These are phyloP conservation scores for Copsychus sechellarum DNA, from an alignment of 2,113 vertebrate species.

Conservation along the genomic window DNA sequence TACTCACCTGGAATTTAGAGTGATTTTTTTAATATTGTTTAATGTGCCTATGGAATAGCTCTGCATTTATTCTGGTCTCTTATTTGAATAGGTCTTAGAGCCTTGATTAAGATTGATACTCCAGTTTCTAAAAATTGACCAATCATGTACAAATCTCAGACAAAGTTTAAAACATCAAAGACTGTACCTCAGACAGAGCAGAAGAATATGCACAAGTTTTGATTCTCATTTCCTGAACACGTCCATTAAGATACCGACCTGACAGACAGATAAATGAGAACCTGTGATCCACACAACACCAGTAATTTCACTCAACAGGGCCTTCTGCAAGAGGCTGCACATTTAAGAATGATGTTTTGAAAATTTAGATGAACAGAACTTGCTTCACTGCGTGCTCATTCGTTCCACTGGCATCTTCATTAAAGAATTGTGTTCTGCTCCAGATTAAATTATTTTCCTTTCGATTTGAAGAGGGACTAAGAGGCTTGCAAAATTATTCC, in stretches of 20 bases:
- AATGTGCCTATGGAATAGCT: not conserved
- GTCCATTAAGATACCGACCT: not conserved
- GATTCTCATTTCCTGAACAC: not conserved
- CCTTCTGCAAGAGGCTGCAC: not conserved
- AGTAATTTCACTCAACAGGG: not conserved
- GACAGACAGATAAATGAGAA: not conserved
- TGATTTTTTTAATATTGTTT: not conserved
- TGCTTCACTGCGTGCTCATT: not conserved
- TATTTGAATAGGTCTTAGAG: not conserved
- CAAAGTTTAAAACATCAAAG: not conserved
- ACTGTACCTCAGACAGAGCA: not conserved
- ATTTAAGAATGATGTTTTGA: not conserved
- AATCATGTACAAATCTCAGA: not conserved
- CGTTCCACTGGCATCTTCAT: not conserved
- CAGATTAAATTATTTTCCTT: not conserved
- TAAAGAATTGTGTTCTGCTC: not conserved
- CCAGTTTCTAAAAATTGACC: not conserved
- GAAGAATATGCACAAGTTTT: not conserved
- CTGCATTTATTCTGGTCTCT: not conserved
- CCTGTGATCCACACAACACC: not conserved
- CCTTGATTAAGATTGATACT: not conserved
- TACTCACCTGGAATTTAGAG: slow-evolving; percentile 5
- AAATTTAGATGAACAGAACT: not conserved
- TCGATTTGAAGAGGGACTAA: not conserved
- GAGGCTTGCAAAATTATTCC: not conserved